phyloP scores from a whole-genome alignment of 2,888 invertebrate genomes.

The Andrena camellia region DNA sequence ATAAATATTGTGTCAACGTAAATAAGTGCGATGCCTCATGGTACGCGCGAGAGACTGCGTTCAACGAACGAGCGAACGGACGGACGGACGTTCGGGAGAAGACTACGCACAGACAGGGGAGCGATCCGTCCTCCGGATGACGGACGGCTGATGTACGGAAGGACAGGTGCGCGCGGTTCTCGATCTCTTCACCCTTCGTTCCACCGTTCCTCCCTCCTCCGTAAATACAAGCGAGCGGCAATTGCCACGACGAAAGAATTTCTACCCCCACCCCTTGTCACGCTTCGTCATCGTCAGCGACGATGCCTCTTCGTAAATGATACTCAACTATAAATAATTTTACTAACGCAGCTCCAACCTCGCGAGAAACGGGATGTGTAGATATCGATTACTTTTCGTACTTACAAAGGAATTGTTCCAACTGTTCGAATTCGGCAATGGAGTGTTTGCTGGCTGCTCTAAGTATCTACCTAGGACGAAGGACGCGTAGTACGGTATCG shows the following conservation, averaged over 20 bases:
- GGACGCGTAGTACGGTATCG: slow-evolving; percentile 26
- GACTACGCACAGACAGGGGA: slow-evolving; percentile 52
- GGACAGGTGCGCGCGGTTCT: slow-evolving; percentile 81
- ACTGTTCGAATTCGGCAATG: neutral
- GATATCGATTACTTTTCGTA: neutral
- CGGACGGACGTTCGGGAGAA: slow-evolving; percentile 41
- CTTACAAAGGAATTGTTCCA: neutral
- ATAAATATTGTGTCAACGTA: slow-evolving; percentile 85
- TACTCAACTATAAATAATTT: neutral
- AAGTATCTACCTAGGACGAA: slow-evolving; percentile 1
- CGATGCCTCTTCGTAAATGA: neutral
- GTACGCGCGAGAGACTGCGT: slow-evolving; percentile 54
- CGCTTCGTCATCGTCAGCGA: neutral
- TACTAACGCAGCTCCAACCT: neutral
- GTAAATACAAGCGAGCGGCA: neutral
- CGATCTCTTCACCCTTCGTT: slow-evolving; percentile 28
- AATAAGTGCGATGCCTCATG: slow-evolving; percentile 81
- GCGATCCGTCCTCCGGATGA: slow-evolving; percentile 78
- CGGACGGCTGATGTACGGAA: slow-evolving; percentile 83
- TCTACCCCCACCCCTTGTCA: neutral
- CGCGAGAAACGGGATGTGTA: neutral
- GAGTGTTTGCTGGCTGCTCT: slow-evolving; percentile 1
- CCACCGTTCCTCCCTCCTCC: neutral
- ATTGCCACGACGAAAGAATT: slow-evolving; percentile 40
- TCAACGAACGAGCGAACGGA: slow-evolving; percentile 37